These are phyloP conservation scores for Ahaetulla prasina DNA, from an alignment of 2,113 vertebrate genomes.

Conservation along the genomic window DNA sequence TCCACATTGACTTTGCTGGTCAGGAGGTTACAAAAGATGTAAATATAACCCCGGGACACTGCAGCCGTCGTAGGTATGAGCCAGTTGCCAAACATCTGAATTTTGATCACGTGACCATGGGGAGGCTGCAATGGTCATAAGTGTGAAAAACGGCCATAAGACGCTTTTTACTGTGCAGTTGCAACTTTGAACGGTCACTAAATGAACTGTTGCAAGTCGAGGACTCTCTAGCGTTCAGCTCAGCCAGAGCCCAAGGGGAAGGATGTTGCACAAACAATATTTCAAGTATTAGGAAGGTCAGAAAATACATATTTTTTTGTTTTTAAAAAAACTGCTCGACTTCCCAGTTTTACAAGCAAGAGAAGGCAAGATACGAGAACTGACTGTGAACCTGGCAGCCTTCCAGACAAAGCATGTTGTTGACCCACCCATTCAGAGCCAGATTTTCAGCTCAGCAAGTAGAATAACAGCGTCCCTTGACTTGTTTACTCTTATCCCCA, in stretches of 20 bases:
- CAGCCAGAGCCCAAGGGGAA: not conserved
- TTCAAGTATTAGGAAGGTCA: not conserved
- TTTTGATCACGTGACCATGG: not conserved
- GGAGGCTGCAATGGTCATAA: not conserved
- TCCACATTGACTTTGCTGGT: not conserved
- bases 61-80: not conserved
- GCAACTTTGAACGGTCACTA: not conserved
- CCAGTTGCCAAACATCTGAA: not conserved
- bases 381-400: not conserved
- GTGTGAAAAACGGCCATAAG: not conserved
- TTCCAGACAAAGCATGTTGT: not conserved
- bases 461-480: not conserved
- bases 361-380: not conserved
- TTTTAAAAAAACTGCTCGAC: not conserved
- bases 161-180: not conserved
- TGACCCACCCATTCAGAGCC: slow-evolving; percentile 54
- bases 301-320: no score
- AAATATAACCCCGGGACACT: not conserved
- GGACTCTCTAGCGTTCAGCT: not conserved
- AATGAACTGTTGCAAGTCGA: not conserved
- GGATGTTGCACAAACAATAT: slow-evolving; percentile 9
- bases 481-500: slow-evolving; percentile 25
- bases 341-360: slow-evolving; percentile 8
- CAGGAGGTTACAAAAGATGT: not conserved
- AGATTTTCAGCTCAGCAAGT: slow-evolving; percentile 26